These are phyloP conservation scores for Aphidoletes aphidimyza DNA, from an alignment of 2,888 invertebrate species.

Conservation along the genomic window DNA sequence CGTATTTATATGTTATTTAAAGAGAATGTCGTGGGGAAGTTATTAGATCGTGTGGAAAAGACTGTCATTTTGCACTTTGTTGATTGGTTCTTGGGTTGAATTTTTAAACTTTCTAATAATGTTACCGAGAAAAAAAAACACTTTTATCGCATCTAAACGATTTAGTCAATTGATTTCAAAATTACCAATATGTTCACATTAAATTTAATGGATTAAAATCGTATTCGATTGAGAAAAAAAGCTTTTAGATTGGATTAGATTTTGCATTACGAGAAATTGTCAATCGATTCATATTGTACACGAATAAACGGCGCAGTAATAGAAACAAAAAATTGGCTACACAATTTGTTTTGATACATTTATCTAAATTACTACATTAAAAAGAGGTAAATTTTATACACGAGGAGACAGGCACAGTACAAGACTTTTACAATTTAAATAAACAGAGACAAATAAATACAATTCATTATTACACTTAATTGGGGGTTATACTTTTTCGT, in stretches of 20 bases:
- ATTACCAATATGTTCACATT: too few species aligned
- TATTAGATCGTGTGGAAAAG: neutral
- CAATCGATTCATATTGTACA: neutral
- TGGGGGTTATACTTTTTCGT: neutral
- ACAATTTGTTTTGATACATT: constrained; percentile 18
- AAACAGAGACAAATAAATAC: constrained; percentile 41
- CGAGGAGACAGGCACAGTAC: constrained; percentile 40
- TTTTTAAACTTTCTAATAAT: neutral
- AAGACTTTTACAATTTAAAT: constrained; percentile 47
- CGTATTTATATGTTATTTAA: neutral
- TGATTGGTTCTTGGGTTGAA: neutral
- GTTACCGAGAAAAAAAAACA: too few species aligned
- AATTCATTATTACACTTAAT: neutral
- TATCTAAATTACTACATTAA: constrained; percentile 9
- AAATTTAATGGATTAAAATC: too few species aligned
- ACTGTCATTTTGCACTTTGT: constrained; percentile 9
- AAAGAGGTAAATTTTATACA: constrained; percentile 52
- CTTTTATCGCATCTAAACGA: too few species aligned
- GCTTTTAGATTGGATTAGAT: too few species aligned
- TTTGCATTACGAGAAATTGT: too few species aligned
- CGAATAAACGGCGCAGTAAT: neutral
- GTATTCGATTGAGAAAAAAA: too few species aligned
- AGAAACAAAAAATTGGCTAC: neutral
- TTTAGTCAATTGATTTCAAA: too few species aligned
- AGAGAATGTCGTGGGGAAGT: neutral